These are phyloP conservation scores for Brachionus paranguensis DNA, from an alignment of 1,140 invertebrate genomes.

Conservation along the genomic window DNA sequence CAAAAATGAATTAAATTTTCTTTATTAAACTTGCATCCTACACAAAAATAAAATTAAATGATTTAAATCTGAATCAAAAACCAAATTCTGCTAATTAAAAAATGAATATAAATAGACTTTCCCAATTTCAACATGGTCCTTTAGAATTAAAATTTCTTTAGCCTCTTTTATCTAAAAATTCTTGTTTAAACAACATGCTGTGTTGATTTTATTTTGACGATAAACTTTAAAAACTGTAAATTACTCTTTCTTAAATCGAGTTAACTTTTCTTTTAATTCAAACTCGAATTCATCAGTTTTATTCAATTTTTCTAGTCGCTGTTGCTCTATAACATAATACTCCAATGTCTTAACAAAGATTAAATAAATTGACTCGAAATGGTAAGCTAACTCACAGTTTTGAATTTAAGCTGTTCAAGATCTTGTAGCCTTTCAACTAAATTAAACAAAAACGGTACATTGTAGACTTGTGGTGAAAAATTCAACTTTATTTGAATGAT, in stretches of 20 bases:
- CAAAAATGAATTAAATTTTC: no score
- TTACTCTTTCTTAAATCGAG: constrained; percentile 14
- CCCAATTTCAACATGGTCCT: no score
- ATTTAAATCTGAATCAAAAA: no score
- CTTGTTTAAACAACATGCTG: no score
- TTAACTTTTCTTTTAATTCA: neutral
- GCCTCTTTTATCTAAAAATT: no score
- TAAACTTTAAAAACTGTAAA: neutral
- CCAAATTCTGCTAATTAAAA: no score
- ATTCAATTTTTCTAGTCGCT: constrained; percentile 21
- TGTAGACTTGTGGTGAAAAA: constrained; percentile 22
- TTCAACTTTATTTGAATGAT: constrained; percentile 5
- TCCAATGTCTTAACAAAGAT: constrained; percentile 14
- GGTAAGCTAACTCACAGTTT: neutral
- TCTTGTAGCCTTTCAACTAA: neutral
- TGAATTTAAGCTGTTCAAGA: neutral
- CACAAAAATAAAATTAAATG: no score
- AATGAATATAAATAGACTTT: no score
- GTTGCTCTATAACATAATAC: neutral
- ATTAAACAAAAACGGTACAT: neutral
- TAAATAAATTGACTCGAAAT: neutral
- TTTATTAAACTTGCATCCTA: no score
- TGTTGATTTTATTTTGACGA: no score
- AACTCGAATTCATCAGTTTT: constrained; percentile 21
- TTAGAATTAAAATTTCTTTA: no score